Base-by-base conservation (phyloP, 2,888 invertebrate species). In the Netelia fuscicornis region DNA sequence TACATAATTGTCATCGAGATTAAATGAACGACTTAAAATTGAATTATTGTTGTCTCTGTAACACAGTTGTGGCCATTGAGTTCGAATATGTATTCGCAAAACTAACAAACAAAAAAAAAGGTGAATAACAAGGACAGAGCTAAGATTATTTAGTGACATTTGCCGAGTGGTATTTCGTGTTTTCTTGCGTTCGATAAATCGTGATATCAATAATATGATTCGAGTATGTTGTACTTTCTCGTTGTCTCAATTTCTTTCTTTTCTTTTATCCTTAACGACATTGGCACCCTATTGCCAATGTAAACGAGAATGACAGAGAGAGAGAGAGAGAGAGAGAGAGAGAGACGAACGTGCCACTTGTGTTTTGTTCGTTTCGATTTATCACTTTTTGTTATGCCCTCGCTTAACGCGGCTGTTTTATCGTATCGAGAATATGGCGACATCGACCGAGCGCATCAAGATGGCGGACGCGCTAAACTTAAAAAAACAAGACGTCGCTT, bases 341-440 rank as follows among this genome's bases (percentile, higher is more conserved):
- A 58, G 42, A 30, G 54, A 23, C 17, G 52, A 67, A 25, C 52
- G 54, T 54, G 52, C 72, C 54, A 25, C 20, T 79, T 30, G 5
- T 44, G 62, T 64, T 72, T 82, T 56, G 17, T 37, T 30, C 23
- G 9, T 42, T 44, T 6, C 77, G 71, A 67, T 58, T 58, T 77
- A 54, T 58, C 25, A 44, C 37, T 65, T 37, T 80, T 62, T 68
- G 17, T 81, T 70, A 52, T 25, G 44, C 60, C 42, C 58, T 68
- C 70, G 54, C 44, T 37, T 8, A 37, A 44, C 56, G 17, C 44
- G 10, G 25, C 62, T n/a, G 30, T 56, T 23, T 20, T 65, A 56
- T 68, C 48, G 44, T 23, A 30, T 71, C 64, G 65, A 81, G 58
- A 76, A 84, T 9, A 71, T 81, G 76, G 76, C 74, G 56, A 64